Evolutionary conservation across 1,140 invertebrate species (phyloP).

Genomic region (Tetramorium alpestre): DNA sequence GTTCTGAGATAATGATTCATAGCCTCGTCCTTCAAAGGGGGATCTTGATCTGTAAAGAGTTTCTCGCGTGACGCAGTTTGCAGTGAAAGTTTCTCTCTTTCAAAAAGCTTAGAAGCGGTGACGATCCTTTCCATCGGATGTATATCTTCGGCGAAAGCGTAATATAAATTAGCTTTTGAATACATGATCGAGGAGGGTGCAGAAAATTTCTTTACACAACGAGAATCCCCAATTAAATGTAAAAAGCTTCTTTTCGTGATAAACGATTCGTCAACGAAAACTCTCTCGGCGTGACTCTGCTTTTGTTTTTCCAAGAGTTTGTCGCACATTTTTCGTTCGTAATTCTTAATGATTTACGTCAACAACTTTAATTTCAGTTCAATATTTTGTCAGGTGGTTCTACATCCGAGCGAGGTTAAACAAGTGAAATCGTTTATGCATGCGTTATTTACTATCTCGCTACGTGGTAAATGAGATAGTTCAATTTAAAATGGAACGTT

Average conservation of each 20-base stretch:
- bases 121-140: slow-evolving; percentile 75
- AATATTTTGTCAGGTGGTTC: background rate
- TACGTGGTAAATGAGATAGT: background rate
- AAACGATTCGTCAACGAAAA: slow-evolving; percentile 47
- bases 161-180: slow-evolving; percentile 81
- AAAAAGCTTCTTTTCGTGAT: slow-evolving; percentile 59
- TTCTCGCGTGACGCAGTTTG: slow-evolving; percentile 51
- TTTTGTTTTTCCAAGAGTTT: background rate
- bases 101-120: background rate
- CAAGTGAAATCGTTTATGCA: slow-evolving; percentile 7
- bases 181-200: slow-evolving; percentile 58
- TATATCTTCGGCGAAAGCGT: slow-evolving; percentile 80
- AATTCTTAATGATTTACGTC: background rate
- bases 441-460: background rate
- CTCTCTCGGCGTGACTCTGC: background rate
- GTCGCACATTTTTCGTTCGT: slow-evolving; percentile 56
- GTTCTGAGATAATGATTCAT: slow-evolving; percentile 84
- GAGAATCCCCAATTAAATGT: slow-evolving; percentile 59
- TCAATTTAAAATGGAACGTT: background rate
- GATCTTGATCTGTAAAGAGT: slow-evolving; percentile 53
- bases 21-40: slow-evolving; percentile 81
- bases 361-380: background rate
- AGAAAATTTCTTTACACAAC: background rate
- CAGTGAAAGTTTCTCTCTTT: slow-evolving; percentile 7
- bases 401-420: slow-evolving; percentile 24